These are phyloP conservation scores for Himalopsyche phryganea DNA, from an alignment of 1,140 invertebrate species.

Conservation along the genomic window DNA sequence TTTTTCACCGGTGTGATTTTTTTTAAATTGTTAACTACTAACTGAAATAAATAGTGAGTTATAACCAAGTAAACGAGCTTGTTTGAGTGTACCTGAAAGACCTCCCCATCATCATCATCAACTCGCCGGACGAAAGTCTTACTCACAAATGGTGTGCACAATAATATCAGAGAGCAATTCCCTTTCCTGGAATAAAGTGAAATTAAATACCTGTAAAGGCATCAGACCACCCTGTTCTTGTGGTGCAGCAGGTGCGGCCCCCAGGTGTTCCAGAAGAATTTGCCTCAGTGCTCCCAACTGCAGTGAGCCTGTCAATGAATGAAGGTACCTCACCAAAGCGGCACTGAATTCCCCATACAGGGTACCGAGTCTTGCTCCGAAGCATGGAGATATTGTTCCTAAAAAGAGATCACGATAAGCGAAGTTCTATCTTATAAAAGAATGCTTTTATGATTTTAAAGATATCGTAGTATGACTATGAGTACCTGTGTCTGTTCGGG, in stretches of 20 bases:
- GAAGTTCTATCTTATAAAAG: no score
- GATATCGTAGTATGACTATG: constrained; percentile 4
- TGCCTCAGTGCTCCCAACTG: constrained; percentile 42
- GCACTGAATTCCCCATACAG: constrained; percentile 76
- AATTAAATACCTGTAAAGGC: constrained; percentile 48
- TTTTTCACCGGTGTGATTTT: no score
- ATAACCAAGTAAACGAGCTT: no score
- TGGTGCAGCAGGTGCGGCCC: constrained; percentile 29
- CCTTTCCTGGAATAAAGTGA: no score
- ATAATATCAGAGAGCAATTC: no score
- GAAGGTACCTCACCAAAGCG: constrained; percentile 75
- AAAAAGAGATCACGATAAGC: not conserved
- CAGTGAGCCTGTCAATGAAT: constrained; percentile 49
- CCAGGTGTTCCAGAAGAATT: constrained; percentile 43
- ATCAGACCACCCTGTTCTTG: constrained; percentile 44
- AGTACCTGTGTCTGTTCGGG: constrained; percentile 71
- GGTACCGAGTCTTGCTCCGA: constrained; percentile 64
- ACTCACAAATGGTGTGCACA: no score
- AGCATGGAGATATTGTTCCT: constrained; percentile 74
- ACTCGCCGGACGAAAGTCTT: no score
- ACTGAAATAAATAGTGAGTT: no score
- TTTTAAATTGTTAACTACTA: no score
- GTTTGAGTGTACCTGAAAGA: no score
- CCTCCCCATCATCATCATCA: no score
- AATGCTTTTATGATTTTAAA: not conserved